Percentiles rank a stretch among this genome's conserved stretches.
These are phyloP conservation scores for Mactromeris polynyma DNA, from an alignment of 2,888 invertebrate genomes.

Conservation along the genomic window DNA sequence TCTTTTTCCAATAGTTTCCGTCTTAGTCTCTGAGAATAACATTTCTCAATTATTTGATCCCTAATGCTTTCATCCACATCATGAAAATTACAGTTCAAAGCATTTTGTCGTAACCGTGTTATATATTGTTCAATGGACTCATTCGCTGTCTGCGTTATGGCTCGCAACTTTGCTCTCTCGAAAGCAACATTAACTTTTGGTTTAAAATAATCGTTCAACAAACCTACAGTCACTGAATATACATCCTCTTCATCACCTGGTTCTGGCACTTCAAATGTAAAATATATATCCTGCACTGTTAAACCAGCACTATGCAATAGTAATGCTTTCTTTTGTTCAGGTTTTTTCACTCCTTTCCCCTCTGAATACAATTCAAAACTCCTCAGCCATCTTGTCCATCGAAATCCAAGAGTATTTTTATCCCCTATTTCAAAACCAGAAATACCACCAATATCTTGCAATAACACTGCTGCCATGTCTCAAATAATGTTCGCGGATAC, in stretches of 20 bases:
- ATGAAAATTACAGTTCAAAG: slow-evolving; percentile 52
- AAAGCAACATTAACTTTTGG: slow-evolving; percentile 51
- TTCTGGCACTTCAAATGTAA: slow-evolving; percentile 28
- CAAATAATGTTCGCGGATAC: too few species aligned
- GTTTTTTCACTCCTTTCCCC: slow-evolving; percentile 33
- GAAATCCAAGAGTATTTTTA: background rate
- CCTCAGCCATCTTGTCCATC: too few species aligned
- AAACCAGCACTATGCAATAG: slow-evolving; percentile 41
- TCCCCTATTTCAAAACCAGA: too few species aligned
- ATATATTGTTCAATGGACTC: too few species aligned
- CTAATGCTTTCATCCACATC: slow-evolving; percentile 50
- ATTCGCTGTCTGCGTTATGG: background rate
- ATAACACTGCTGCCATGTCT: too few species aligned
- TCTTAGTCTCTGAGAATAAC: too few species aligned
- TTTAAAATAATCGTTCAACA: slow-evolving; percentile 53
- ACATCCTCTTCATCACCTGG: slow-evolving; percentile 49
- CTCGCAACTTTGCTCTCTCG: slow-evolving; percentile 36
- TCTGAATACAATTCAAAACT: slow-evolving; percentile 29
- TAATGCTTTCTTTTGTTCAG: slow-evolving; percentile 36
- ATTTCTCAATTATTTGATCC: slow-evolving; percentile 8
- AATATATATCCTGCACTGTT: slow-evolving; percentile 42
- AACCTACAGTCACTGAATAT: too few species aligned
- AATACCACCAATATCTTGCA: too few species aligned
- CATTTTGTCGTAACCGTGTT: slow-evolving; percentile 38
- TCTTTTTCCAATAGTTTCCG: too few species aligned